Percentiles rank a stretch among this genome's conserved stretches.
These are phyloP conservation scores for Apolygus lucorum DNA, from an alignment of 1,140 invertebrate species.

Conservation along the genomic window DNA sequence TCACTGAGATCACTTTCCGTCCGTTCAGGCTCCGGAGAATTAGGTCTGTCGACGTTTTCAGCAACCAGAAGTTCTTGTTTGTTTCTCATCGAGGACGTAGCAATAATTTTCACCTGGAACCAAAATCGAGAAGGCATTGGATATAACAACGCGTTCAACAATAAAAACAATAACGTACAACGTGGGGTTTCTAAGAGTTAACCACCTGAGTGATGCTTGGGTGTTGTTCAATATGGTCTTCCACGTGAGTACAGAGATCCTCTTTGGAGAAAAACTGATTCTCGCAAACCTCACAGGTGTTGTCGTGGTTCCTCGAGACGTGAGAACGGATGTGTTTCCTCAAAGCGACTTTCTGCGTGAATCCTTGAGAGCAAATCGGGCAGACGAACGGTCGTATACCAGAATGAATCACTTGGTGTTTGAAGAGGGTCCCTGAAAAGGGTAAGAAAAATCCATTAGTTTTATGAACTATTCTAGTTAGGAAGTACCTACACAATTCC, in stretches of 20 bases:
- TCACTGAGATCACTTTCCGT: constrained; percentile 29
- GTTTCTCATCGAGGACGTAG: constrained; percentile 25
- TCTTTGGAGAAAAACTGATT: constrained; percentile 25
- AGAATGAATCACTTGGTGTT: constrained; percentile 43
- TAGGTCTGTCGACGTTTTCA: background rate
- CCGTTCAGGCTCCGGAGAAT: constrained; percentile 22
- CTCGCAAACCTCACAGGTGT: constrained; percentile 29
- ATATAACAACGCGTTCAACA: too few relatives aligned
- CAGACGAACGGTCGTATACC: constrained; percentile 38
- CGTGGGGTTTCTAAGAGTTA: too few relatives aligned
- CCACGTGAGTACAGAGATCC: constrained; percentile 28
- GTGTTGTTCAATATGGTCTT: constrained; percentile 30
- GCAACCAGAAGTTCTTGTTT: constrained; percentile 16
- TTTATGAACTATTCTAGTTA: constrained; percentile 61
- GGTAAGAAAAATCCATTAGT: too few relatives aligned
- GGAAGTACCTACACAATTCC: too few relatives aligned
- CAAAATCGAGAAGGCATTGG: background rate
- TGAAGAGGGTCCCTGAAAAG: constrained; percentile 48
- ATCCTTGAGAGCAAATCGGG: constrained; percentile 36
- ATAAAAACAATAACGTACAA: too few relatives aligned
- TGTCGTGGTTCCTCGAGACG: constrained; percentile 25
- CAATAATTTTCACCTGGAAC: constrained; percentile 23
- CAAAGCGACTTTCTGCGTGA: constrained; percentile 33
- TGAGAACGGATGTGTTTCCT: constrained; percentile 42
- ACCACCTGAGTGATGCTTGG: constrained; percentile 8